Evolutionary conservation across 2,888 invertebrate species (phyloP).

Genomic region (Thalpophila matura): DNA sequence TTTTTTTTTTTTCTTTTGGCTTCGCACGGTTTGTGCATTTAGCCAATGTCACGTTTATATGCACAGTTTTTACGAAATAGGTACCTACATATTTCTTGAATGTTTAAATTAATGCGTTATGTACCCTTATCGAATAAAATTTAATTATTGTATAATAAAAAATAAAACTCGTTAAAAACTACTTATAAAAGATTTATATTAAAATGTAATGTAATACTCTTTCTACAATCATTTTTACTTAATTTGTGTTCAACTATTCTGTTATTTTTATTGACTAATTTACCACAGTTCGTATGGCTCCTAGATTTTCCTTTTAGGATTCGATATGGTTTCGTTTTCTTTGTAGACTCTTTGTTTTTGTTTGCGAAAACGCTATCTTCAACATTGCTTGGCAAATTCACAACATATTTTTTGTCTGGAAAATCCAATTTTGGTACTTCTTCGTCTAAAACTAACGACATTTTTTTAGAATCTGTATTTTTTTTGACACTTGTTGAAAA

Average conservation of each 20-base stretch:
- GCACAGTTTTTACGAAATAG: too few species aligned
- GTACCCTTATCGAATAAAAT: too few species aligned
- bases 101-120: too few species aligned
- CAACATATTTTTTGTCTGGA: not conserved
- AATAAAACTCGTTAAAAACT: slow-evolving; percentile 2
- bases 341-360: not conserved
- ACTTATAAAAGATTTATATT: slow-evolving; percentile 44
- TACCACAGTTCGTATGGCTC: not conserved
- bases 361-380: not conserved
- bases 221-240: slow-evolving; percentile 13
- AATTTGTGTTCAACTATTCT: too few species aligned
- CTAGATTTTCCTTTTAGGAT: not conserved
- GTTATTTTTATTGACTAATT: not conserved
- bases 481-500: not conserved
- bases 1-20: too few species aligned
- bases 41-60: too few species aligned
- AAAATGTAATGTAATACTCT: slow-evolving; percentile 32
- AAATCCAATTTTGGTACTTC: not conserved
- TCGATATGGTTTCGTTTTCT: not conserved
- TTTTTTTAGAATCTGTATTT: not conserved
- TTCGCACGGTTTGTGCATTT: too few species aligned
- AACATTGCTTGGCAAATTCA: too few species aligned
- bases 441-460: not conserved
- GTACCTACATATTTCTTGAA: too few species aligned
- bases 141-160: too few species aligned